Evolutionary conservation across 2,888 invertebrate species (phyloP).

Genomic region (Tenodera sinensis): DNA sequence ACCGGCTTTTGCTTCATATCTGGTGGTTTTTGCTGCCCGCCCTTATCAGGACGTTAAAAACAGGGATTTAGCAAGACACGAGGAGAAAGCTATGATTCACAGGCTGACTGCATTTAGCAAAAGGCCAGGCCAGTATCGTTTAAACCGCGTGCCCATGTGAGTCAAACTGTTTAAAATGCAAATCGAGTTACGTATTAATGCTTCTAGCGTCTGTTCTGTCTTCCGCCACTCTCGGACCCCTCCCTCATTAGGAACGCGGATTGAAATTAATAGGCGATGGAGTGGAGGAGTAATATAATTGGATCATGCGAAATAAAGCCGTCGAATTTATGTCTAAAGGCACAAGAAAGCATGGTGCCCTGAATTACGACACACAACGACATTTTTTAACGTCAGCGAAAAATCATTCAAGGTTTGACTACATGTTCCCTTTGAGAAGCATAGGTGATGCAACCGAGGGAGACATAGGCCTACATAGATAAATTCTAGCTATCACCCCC

Average conservation of each 20-base stretch:
- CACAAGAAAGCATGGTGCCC: background rate
- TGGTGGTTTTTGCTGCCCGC: background rate
- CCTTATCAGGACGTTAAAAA: background rate
- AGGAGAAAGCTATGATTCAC: background rate
- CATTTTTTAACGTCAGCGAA: too few relatives aligned
- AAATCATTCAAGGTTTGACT: background rate
- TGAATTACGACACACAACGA: too few relatives aligned
- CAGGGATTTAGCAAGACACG: background rate
- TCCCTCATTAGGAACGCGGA: constrained; percentile 16
- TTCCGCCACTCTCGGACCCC: background rate
- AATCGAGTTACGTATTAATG: background rate
- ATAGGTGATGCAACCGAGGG: too few relatives aligned
- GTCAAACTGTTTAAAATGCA: background rate
- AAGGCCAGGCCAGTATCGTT: background rate
- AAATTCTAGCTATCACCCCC: too few relatives aligned
- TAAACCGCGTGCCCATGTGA: background rate
- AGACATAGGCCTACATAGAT: too few relatives aligned
- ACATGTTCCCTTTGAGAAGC: background rate
- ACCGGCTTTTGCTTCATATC: background rate
- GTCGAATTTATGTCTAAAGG: background rate
- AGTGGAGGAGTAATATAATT: constrained; percentile 2
- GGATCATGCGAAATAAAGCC: background rate
- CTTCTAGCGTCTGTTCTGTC: background rate
- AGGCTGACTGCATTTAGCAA: background rate
- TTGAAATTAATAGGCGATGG: constrained; percentile 20